Evolutionary conservation across 2,113 vertebrate genomes (phyloP).

Genomic region (Columba janthina): DNA sequence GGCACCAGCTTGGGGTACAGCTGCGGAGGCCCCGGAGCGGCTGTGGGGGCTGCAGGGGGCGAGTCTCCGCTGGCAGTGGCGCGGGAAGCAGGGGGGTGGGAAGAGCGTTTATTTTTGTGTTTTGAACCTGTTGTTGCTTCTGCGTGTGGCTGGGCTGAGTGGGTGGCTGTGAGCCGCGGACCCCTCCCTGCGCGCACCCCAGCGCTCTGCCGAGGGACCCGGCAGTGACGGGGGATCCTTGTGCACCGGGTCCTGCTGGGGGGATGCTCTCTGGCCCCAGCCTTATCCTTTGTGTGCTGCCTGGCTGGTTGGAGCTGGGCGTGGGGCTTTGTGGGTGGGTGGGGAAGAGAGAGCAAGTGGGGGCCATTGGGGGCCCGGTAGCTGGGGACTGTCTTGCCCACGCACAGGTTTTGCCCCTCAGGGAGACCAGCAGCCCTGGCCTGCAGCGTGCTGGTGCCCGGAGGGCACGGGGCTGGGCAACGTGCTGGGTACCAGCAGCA

Average conservation of each 20-base stretch:
- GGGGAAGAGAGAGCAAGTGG: not conserved
- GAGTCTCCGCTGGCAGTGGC: not conserved
- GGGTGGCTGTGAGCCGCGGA: constrained; percentile 9
- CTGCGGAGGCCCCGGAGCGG: not conserved
- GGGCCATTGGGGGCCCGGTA: not conserved
- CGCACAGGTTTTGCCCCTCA: not conserved
- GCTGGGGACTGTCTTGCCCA: not conserved
- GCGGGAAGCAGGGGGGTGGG: not conserved
- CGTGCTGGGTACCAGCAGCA: not conserved
- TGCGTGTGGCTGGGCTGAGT: constrained; percentile 3
- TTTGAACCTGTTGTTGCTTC: constrained; percentile 58
- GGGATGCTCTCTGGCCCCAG: not conserved
- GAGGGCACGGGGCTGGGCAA: not conserved
- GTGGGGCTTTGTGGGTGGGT: not conserved
- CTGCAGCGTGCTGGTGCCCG: not conserved
- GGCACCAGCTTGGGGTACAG: too few species aligned
- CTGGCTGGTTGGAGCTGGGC: not conserved
- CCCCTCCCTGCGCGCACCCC: constrained; percentile 21
- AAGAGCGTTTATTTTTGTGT: constrained; percentile 28
- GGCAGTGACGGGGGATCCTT: not conserved
- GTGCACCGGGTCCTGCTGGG: fast-evolving
- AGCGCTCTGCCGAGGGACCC: not conserved
- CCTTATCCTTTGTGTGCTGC: constrained; percentile 47
- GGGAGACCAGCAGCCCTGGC: not conserved
- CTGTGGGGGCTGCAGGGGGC: not conserved